Evolutionary conservation across 2,888 invertebrate species (phyloP).

Genomic region (Sepioteuthis lessoniana): DNA sequence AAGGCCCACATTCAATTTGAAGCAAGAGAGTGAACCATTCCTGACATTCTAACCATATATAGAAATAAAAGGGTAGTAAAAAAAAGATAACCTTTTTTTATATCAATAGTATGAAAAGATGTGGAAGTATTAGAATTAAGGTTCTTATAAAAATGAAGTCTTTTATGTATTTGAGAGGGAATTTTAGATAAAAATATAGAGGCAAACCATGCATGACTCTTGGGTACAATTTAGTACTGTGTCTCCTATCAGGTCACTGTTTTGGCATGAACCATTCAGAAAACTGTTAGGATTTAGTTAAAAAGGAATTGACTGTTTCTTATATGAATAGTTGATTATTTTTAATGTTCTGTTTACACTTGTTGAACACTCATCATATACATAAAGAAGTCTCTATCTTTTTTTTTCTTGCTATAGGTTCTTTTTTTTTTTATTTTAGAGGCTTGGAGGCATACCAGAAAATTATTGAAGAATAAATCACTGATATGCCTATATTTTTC

Average conservation of each 20-base stretch:
- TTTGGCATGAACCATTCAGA: background rate
- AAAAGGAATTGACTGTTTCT: background rate
- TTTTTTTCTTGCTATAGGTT: background rate
- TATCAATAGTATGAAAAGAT: too few relatives aligned
- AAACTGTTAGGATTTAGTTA: background rate
- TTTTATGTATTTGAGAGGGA: background rate
- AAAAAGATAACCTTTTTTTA: background rate
- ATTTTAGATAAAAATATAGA: background rate
- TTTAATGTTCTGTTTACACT: background rate
- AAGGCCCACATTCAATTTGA: background rate
- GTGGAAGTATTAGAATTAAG: background rate
- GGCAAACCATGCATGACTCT: background rate
- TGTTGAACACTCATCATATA: background rate
- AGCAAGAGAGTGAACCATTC: background rate
- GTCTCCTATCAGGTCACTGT: background rate
- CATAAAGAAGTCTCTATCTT: background rate
- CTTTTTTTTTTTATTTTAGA: background rate
- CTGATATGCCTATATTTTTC: background rate
- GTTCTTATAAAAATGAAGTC: background rate
- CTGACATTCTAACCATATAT: constrained; percentile 7
- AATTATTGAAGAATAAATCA: background rate
- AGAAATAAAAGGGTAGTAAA: background rate
- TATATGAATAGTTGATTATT: background rate
- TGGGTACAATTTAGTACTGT: background rate
- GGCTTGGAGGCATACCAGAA: background rate